A percentile compares a stretch with the other conserved stretches of the same genome.
phyloP scores from a whole-genome alignment of 2,113 vertebrate genomes.

The Zosterops borbonicus region DNA sequence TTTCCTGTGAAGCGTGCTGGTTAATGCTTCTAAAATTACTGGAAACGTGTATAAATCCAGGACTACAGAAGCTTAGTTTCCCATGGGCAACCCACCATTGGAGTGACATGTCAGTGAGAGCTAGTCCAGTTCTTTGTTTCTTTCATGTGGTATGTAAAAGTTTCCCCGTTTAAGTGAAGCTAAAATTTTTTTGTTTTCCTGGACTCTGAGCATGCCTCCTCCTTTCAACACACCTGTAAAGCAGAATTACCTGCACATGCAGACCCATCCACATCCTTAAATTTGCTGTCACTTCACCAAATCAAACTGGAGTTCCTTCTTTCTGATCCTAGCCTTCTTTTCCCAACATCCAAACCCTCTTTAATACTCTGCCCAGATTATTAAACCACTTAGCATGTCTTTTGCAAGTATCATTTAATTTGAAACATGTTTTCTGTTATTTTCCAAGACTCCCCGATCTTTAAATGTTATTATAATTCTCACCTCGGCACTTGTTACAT shows the following conservation, averaged over 20 bases:
- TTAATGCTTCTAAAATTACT: background rate
- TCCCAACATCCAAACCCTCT: background rate
- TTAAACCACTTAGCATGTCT: background rate
- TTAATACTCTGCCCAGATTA: background rate
- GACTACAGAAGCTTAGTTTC: background rate
- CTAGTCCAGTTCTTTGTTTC: background rate
- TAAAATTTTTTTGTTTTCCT: background rate
- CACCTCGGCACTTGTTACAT: background rate
- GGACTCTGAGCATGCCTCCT: too few species aligned
- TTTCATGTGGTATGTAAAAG: background rate
- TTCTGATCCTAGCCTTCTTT: background rate
- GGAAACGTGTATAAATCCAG: background rate
- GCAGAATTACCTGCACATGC: background rate
- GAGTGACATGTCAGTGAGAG: background rate
- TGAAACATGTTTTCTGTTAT: background rate
- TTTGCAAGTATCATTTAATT: background rate
- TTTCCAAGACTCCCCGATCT: background rate
- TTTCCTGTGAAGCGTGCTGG: background rate
- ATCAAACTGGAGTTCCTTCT: background rate
- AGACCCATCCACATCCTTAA: background rate
- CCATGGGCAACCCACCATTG: background rate
- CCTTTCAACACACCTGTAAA: background rate
- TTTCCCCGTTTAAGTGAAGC: background rate
- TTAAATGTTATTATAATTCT: background rate
- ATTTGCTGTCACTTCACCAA: background rate